Percentiles rank a stretch among this genome's conserved stretches.
phyloP scores from a whole-genome alignment of 2,888 invertebrate species.

The Ligdia adustata region DNA sequence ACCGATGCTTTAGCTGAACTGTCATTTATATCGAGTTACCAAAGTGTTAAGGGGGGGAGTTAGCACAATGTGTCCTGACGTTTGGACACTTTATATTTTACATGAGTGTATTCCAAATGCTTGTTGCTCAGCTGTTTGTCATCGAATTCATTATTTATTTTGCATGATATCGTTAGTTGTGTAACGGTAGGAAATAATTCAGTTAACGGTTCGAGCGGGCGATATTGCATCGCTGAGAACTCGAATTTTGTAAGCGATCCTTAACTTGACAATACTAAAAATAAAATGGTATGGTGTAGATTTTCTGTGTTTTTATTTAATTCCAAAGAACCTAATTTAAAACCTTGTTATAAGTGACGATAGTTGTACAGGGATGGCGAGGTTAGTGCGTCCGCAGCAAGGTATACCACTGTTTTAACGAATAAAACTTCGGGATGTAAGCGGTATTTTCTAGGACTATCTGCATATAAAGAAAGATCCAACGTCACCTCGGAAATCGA shows the following conservation, averaged over 20 bases:
- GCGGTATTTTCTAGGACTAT: too few species aligned
- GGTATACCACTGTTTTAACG: too few species aligned
- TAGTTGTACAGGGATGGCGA: too few species aligned
- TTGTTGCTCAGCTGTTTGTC: conserved; percentile 30
- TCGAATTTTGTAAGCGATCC: conserved; percentile 41
- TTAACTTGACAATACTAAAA: conserved; percentile 76
- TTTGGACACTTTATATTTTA: conserved; percentile 32
- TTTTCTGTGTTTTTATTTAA: conserved; percentile 40
- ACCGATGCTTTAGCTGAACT: conserved; percentile 55
- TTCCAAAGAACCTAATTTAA: too few species aligned
- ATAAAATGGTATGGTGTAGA: conserved; percentile 76
- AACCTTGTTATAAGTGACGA: too few species aligned
- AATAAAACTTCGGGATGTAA: too few species aligned
- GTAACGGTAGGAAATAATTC: conserved; percentile 12
- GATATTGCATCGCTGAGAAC: background rate
- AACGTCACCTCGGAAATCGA: too few species aligned
- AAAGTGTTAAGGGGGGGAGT: conserved; percentile 61
- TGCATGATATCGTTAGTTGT: conserved; percentile 16
- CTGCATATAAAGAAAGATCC: too few species aligned
- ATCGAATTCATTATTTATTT: conserved; percentile 28
- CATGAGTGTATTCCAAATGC: background rate
- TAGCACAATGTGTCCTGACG: conserved; percentile 31
- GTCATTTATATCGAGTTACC: conserved; percentile 73
- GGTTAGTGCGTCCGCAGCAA: too few species aligned
- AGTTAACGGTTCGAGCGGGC: background rate